Conservation (phyloP, 2,113 vertebrate genomes). For the Canis aureus region DNA sequence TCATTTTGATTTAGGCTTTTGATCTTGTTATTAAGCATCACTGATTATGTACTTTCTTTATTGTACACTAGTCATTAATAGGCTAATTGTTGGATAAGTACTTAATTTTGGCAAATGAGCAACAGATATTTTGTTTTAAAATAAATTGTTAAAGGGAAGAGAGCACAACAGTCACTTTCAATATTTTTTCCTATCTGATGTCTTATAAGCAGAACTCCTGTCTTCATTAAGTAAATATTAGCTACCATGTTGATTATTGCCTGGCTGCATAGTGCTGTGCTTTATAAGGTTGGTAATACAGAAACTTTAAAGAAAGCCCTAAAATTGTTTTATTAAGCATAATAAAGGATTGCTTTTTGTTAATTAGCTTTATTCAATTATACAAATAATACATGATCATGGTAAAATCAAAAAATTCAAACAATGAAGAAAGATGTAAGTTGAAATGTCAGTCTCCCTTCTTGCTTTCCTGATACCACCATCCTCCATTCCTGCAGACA, state of each 20-base stretch:
- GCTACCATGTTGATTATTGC: not conserved
- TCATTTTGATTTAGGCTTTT: conserved; percentile 64
- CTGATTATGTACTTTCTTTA: conserved; percentile 40
- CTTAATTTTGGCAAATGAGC: conserved; percentile 50
- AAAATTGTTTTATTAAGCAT: not conserved
- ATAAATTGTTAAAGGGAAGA: conserved; percentile 53
- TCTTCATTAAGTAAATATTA: conserved; percentile 38
- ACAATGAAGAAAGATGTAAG: not conserved
- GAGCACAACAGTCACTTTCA: not conserved
- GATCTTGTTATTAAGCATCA: conserved; percentile 28
- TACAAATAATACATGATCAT: not conserved
- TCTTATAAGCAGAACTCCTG: not conserved
- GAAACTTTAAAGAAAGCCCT: not conserved
- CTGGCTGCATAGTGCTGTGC: not conserved
- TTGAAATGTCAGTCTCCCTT: not conserved
- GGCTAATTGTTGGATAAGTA: not conserved
- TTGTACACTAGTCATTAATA: conserved; percentile 9
- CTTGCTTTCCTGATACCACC: not conserved
- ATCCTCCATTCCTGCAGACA: not conserved
- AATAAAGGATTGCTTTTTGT: not conserved
- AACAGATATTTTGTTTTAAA: not conserved
- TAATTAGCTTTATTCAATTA: not conserved
- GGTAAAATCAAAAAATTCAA: not conserved
- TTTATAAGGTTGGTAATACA: not conserved
- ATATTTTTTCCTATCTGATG: not conserved